phyloP scores from a whole-genome alignment of 2,113 vertebrate genomes.

The Marcusenius ussheri region DNA sequence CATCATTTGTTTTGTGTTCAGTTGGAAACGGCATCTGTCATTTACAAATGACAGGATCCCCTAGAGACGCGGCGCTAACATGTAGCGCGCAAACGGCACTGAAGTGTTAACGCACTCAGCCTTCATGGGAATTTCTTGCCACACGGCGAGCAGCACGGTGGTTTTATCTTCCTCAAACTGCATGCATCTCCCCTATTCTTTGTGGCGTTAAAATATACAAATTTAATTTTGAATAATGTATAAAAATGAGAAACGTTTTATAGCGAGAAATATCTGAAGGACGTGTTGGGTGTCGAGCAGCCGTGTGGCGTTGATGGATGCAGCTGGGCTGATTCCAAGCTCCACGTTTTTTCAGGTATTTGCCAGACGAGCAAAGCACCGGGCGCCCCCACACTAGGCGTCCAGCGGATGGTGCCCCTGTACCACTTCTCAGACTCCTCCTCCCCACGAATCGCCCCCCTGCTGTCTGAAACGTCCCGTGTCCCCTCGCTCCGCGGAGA shows the following conservation, averaged over 20 bases:
- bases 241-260: not conserved
- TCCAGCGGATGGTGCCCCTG: not conserved
- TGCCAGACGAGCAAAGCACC: not conserved
- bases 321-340: not conserved
- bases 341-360: not conserved
- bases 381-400: not conserved
- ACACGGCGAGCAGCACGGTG: not conserved
- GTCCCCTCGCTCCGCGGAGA: conserved; percentile 36
- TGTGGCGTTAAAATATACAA: not conserved
- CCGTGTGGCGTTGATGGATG: not conserved
- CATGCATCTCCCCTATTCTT: not conserved
- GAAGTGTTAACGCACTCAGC: not conserved
- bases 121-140: not conserved
- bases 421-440: not conserved
- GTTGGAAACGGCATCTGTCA: not conserved
- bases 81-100: too few species aligned
- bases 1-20: not conserved
- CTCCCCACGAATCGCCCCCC: not conserved
- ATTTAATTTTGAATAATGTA: not conserved
- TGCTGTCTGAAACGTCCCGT: conserved; percentile 19
- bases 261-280: not conserved
- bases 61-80: not conserved
- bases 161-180: not conserved
- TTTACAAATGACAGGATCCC: not conserved
- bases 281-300: not conserved